Percentiles rank a stretch among this genome's conserved stretches.
phyloP scores from a whole-genome alignment of 1,140 invertebrate genomes.

The Drosophila ananassae region DNA sequence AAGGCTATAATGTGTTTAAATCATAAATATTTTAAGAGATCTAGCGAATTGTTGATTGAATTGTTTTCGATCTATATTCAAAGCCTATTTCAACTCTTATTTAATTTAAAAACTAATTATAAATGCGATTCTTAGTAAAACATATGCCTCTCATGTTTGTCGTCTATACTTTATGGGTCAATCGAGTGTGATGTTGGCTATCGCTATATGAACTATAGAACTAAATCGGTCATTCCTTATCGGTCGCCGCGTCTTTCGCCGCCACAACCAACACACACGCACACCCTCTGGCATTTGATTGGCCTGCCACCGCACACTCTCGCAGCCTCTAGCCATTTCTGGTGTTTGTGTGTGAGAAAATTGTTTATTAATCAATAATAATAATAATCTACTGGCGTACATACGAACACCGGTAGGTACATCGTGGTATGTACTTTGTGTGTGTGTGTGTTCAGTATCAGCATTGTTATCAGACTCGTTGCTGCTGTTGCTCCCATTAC shows the following conservation, averaged over 20 bases:
- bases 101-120: not conserved
- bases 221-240: conserved; percentile 77
- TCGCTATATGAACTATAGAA: conserved; percentile 53
- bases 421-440: conserved; percentile 7
- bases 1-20: not conserved
- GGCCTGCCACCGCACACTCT: conserved; percentile 1
- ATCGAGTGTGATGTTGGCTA: conserved; percentile 55
- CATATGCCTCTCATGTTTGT: conserved; percentile 37
- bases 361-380: conserved; percentile 76
- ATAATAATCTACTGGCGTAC: conserved; percentile 40
- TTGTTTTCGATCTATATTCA: not conserved
- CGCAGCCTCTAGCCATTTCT: conserved; percentile 21
- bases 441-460: conserved; percentile 11
- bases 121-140: not conserved
- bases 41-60: not conserved
- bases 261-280: not conserved
- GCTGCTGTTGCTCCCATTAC: conserved; percentile 31
- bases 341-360: conserved; percentile 61
- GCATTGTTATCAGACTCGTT: conserved; percentile 47
- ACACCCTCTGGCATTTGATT: not conserved
- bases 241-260: conserved; percentile 22
- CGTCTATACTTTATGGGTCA: conserved; percentile 52
- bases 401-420: conserved; percentile 25
- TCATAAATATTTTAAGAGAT: not conserved
- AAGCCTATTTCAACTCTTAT: not conserved